These are phyloP conservation scores for Ecliptopera silaceata DNA, from an alignment of 2,888 invertebrate species.

Conservation along the genomic window DNA sequence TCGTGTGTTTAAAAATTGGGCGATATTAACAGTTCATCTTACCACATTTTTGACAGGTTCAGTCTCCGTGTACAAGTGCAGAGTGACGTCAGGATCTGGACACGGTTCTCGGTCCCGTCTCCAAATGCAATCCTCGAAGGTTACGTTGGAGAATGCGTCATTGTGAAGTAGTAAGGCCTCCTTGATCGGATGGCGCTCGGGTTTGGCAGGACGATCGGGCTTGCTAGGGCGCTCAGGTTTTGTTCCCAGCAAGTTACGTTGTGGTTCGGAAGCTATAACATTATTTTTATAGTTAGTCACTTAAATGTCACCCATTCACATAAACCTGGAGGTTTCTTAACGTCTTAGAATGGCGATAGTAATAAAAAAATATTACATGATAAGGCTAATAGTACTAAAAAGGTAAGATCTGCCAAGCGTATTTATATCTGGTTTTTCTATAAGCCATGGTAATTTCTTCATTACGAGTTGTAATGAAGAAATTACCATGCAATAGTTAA, in stretches of 20 bases:
- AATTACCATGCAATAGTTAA: too few relatives aligned
- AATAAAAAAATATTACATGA: too few relatives aligned
- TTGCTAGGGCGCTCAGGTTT: neutral
- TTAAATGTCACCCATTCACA: too few relatives aligned
- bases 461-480: too few relatives aligned
- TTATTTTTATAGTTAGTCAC: too few relatives aligned
- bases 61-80: conserved; percentile 85
- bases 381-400: too few relatives aligned
- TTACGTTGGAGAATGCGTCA: conserved; percentile 80
- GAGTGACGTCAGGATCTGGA: conserved; percentile 87
- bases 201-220: conserved; percentile 32
- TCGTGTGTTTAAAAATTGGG: neutral
- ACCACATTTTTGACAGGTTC: conserved; percentile 76
- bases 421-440: too few relatives aligned
- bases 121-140: conserved; percentile 88
- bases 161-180: conserved; percentile 86
- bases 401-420: too few relatives aligned
- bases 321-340: too few relatives aligned
- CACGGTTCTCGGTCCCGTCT: conserved; percentile 86
- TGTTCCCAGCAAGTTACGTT: conserved; percentile 8
- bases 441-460: too few relatives aligned
- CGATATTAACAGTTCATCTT: conserved; percentile 33
- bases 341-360: too few relatives aligned
- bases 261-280: conserved; percentile 1
- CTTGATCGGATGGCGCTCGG: conserved; percentile 78